phyloP scores from a whole-genome alignment of 1,140 invertebrate species.

The Helicoverpa armigera region DNA sequence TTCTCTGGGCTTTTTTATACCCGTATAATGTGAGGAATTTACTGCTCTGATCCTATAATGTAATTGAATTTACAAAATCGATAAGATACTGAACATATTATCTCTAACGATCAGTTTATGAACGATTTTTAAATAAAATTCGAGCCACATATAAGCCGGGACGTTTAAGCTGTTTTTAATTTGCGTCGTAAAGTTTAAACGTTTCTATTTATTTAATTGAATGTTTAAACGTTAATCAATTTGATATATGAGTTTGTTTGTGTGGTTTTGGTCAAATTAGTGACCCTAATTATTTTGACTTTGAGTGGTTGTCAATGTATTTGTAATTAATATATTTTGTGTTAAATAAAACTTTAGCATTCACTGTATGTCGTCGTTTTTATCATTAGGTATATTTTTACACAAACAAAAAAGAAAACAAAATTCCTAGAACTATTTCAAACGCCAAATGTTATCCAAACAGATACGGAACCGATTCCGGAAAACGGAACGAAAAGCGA shows the following conservation, averaged over 20 bases:
- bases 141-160: not conserved
- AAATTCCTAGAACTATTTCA: not conserved
- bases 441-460: not conserved
- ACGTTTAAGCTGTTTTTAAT: not conserved
- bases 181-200: not conserved
- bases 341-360: too few species aligned
- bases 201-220: slow-evolving; percentile 8
- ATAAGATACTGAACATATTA: slow-evolving; percentile 51
- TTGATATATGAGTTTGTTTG: slow-evolving; percentile 5
- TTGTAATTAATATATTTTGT: too few species aligned
- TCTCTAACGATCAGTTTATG: slow-evolving; percentile 11
- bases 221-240: not conserved
- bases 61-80: slow-evolving; percentile 70
- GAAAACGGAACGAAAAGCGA: not conserved
- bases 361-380: too few species aligned
- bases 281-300: not conserved
- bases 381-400: too few species aligned
- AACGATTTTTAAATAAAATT: not conserved
- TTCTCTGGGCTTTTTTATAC: slow-evolving; percentile 67
- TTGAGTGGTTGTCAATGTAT: not conserved
- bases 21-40: slow-evolving; percentile 74
- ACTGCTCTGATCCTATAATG: slow-evolving; percentile 70
- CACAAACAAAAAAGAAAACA: too few species aligned
- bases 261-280: not conserved
- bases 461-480: not conserved